These are phyloP conservation scores for Speoplatyrhinus poulsoni DNA, from an alignment of 2,113 vertebrate species.

Conservation along the genomic window DNA sequence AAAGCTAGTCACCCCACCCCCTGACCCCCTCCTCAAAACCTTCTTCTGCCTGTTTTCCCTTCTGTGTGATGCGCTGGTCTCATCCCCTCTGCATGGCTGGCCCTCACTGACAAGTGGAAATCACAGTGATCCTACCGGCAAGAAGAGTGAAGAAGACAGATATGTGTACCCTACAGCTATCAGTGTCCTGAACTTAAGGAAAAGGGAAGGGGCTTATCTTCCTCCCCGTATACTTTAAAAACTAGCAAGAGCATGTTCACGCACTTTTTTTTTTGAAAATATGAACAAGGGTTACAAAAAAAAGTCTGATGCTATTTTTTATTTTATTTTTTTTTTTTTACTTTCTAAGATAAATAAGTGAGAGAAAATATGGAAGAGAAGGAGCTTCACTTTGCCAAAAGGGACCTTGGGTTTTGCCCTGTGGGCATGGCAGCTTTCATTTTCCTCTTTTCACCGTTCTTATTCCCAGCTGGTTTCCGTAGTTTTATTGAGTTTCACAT, in stretches of 20 bases:
- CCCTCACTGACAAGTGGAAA: constrained; percentile 71
- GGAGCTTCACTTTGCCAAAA: constrained; percentile 67
- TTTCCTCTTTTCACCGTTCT: constrained; percentile 61
- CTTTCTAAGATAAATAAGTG: constrained; percentile 69
- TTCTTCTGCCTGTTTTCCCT: constrained; percentile 46
- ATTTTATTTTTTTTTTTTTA: constrained; percentile 25
- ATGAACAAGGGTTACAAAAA: constrained; percentile 29
- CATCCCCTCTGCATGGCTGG: constrained; percentile 71
- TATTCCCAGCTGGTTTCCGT: constrained; percentile 67
- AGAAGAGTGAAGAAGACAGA: constrained; percentile 67
- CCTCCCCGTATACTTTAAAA: constrained; percentile 47
- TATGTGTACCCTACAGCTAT: constrained; percentile 69
- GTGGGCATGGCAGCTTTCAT: constrained; percentile 74
- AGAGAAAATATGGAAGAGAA: constrained; percentile 55
- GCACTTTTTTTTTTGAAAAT: constrained; percentile 14
- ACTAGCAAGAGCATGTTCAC: constrained; percentile 38
- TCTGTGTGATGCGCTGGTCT: constrained; percentile 63
- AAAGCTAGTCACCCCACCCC: constrained; percentile 48
- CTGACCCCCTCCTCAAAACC: not conserved
- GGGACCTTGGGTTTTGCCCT: constrained; percentile 71
- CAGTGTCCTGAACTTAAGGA: constrained; percentile 63
- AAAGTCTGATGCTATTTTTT: constrained; percentile 38
- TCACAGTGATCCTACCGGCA: constrained; percentile 66
- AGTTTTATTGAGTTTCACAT: constrained; percentile 77
- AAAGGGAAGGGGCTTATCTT: constrained; percentile 57